These are phyloP conservation scores for Xiphias gladius DNA, from an alignment of 2,113 vertebrate species.

Conservation along the genomic window DNA sequence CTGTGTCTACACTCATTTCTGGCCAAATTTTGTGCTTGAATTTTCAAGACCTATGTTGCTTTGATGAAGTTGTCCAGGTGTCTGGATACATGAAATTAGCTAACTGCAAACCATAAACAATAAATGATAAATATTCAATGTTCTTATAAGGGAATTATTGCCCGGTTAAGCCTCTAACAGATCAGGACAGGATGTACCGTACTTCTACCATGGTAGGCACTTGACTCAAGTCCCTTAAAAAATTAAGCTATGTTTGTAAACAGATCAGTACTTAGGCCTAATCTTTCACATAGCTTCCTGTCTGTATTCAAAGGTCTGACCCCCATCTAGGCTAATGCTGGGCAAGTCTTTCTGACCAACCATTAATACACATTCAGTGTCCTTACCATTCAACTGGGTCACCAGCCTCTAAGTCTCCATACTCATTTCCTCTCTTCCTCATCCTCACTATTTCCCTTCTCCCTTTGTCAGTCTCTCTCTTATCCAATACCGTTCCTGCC, in stretches of 20 bases:
- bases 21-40: not conserved
- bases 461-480: not conserved
- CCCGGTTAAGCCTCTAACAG: not conserved
- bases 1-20: not conserved
- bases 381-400: constrained; percentile 30
- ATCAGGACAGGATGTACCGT: constrained; percentile 31
- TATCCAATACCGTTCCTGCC: not conserved
- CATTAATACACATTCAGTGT: not conserved
- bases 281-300: constrained; percentile 45
- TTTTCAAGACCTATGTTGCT: no score
- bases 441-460: not conserved
- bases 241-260: constrained; percentile 33
- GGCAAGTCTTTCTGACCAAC: constrained; percentile 33
- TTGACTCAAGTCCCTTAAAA: not conserved
- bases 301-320: not conserved
- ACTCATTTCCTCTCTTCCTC: constrained; percentile 8
- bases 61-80: no score
- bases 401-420: constrained; percentile 6
- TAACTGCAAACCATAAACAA: no score
- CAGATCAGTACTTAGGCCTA: constrained; percentile 32
- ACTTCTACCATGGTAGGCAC: not conserved
- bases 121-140: not conserved
- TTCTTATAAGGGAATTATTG: not conserved
- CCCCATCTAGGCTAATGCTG: constrained; percentile 22
- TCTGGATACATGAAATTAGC: no score